These are phyloP conservation scores for Brachypalpus laphriformis DNA, from an alignment of 2,888 invertebrate species.

Conservation along the genomic window DNA sequence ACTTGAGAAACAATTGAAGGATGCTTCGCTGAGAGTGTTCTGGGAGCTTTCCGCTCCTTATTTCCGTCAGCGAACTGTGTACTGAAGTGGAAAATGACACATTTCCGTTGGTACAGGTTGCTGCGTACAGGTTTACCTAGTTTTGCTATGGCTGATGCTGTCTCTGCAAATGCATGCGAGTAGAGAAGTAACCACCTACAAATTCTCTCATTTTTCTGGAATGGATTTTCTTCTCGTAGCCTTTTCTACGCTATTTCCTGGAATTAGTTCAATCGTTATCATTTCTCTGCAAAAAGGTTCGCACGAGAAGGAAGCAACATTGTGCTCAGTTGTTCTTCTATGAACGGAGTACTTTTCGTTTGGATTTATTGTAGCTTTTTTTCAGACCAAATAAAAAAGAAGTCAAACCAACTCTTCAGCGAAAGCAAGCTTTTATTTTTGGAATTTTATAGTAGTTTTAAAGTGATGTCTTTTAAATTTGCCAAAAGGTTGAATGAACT, in stretches of 20 bases:
- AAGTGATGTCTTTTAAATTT: too few species aligned
- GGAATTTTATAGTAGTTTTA: too few species aligned
- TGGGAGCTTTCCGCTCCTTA: constrained; percentile 46
- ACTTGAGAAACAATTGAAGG: constrained; percentile 53
- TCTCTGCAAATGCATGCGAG: neutral
- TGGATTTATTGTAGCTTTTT: neutral
- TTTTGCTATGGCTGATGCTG: neutral
- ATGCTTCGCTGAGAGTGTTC: constrained; percentile 39
- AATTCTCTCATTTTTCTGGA: neutral
- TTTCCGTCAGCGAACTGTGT: constrained; percentile 51
- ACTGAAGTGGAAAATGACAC: constrained; percentile 60
- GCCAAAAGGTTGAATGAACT: neutral
- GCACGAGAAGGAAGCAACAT: neutral
- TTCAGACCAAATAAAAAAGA: neutral
- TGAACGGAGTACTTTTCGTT: neutral
- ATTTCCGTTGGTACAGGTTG: constrained; percentile 37
- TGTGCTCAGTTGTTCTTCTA: neutral
- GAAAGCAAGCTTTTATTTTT: too few species aligned
- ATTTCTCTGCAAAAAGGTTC: constrained; percentile 5
- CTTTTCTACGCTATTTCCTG: constrained; percentile 35
- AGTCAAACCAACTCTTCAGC: neutral
- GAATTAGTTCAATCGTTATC: constrained; percentile 54
- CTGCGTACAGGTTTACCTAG: constrained; percentile 7
- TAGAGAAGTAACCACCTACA: neutral
- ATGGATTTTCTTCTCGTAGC: neutral